These are phyloP conservation scores for Holothuria glaberrima DNA, from an alignment of 35 echinoderm and acorn worm genomes.

Conservation along the genomic window DNA sequence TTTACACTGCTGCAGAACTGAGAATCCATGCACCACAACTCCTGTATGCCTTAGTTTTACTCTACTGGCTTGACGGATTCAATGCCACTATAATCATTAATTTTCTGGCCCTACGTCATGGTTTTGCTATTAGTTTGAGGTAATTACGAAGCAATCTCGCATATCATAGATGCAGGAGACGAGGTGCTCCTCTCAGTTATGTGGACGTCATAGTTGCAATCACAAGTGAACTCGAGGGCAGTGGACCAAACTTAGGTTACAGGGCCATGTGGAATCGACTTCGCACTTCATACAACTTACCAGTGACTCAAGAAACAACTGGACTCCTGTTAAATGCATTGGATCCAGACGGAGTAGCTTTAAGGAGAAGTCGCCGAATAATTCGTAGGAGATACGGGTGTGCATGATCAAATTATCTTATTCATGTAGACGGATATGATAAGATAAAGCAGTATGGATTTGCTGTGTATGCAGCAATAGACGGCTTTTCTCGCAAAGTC, in stretches of 20 bases:
- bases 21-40: not conserved
- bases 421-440: too few species aligned
- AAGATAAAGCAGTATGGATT: conserved; percentile 75
- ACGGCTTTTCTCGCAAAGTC: too few species aligned
- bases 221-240: conserved; percentile 42
- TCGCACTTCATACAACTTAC: conserved; percentile 31
- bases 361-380: too few species aligned
- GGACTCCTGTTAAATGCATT: conserved; percentile 35
- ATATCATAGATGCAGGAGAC: not conserved
- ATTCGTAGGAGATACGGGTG: too few species aligned
- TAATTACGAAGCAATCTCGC: conserved; percentile 37
- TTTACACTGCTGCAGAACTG: not conserved
- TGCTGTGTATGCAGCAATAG: too few species aligned
- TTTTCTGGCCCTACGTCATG: too few species aligned
- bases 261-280: conserved; percentile 70
- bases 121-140: conserved; percentile 31
- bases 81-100: conserved; percentile 15
- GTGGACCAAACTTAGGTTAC: conserved; percentile 61
- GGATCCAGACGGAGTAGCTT: conserved; percentile 62
- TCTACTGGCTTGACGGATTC: conserved; percentile 30
- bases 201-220: conserved; percentile 58
- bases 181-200: not conserved
- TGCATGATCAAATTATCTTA: too few species aligned
- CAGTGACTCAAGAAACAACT: conserved; percentile 37
- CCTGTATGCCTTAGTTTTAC: too few species aligned